Base-by-base conservation (phyloP, 2,888 invertebrate genomes). In the Eupeodes latifasciatus region DNA sequence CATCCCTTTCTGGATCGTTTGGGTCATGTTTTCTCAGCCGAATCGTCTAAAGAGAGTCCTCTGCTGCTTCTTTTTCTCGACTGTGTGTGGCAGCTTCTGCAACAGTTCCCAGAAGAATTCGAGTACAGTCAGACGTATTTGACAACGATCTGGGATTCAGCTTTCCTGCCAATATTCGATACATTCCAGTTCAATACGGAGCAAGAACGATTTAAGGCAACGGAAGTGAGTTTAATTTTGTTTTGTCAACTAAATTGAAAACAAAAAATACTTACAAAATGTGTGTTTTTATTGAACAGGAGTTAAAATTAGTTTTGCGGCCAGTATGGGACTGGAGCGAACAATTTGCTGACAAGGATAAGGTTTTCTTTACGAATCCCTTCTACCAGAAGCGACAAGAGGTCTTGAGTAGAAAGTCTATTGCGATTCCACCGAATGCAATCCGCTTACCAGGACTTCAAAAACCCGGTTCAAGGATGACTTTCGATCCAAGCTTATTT, bases 81-180 rank as follows among this genome's bases (percentile, higher is more conserved):
- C 94, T 98, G 98, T 93, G 96, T 97, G 77, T 98, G 98, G 97
- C 99, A 99, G 94, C 94, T 99, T 74, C 94, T 96, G 90, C 96
- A 96, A 90, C 98, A 99, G 94, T 98, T 96, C 94, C 98, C 98
- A 0, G 95, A 96, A 0, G 96, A 96, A 90, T 98, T 99, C 94
- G 97, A 98, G 94, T 98, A 97, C 94, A 96, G 98, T 19, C 98
- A 98, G 94, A 97, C 97, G 0, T 98, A 98, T 94, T 95, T 99
- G 90, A 98, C 98, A 0, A 96, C 98, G 0, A 93, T 99, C 40
- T 98, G 98, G 98, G 99, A 99, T 94, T 95, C 97, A 47, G 96
- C 96, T 14, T 97, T 98, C 91, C 95, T 98, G 90, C 97, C 98
- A 12, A 94, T 98, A 74, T 98, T 98, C 92, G 98, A 98, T 91